Evolutionary conservation across 2,888 invertebrate species (phyloP).

Genomic region (Oegoconia quadripuncta): DNA sequence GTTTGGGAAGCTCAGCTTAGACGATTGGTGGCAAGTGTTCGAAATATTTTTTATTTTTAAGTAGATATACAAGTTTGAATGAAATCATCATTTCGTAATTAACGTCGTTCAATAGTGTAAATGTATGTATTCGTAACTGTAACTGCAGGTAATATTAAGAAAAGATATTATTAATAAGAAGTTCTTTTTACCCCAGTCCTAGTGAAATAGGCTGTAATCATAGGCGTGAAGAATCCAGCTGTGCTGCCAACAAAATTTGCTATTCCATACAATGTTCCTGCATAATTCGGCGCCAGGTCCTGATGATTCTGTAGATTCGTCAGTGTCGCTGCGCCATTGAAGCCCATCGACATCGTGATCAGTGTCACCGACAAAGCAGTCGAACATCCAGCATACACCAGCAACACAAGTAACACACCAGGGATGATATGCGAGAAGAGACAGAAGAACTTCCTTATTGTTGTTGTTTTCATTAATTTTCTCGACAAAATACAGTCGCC

Average conservation of each 20-base stretch:
- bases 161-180: neutral
- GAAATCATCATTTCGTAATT: too few relatives aligned
- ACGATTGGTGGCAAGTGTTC: too few relatives aligned
- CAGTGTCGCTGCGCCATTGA: slow-evolving; percentile 81
- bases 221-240: slow-evolving; percentile 86
- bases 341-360: slow-evolving; percentile 83
- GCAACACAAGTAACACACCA: slow-evolving; percentile 67
- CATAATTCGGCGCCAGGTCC: slow-evolving; percentile 88
- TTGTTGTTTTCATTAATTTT: slow-evolving; percentile 59
- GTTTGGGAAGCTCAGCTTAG: too few relatives aligned
- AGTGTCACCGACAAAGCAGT: slow-evolving; percentile 80
- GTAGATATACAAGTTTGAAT: too few relatives aligned
- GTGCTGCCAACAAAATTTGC: slow-evolving; percentile 86
- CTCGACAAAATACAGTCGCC: slow-evolving; percentile 80
- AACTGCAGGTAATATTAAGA: too few relatives aligned
- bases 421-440: slow-evolving; percentile 80
- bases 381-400: slow-evolving; percentile 82
- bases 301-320: slow-evolving; percentile 83
- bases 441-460: slow-evolving; percentile 82
- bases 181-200: slow-evolving; percentile 72
- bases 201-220: slow-evolving; percentile 83
- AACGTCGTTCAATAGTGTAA: too few relatives aligned
- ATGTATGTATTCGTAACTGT: too few relatives aligned
- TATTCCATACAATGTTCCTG: slow-evolving; percentile 88
- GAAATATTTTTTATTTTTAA: too few relatives aligned